phyloP scores from a whole-genome alignment of 1,140 invertebrate genomes.

The Bombus confusus region DNA sequence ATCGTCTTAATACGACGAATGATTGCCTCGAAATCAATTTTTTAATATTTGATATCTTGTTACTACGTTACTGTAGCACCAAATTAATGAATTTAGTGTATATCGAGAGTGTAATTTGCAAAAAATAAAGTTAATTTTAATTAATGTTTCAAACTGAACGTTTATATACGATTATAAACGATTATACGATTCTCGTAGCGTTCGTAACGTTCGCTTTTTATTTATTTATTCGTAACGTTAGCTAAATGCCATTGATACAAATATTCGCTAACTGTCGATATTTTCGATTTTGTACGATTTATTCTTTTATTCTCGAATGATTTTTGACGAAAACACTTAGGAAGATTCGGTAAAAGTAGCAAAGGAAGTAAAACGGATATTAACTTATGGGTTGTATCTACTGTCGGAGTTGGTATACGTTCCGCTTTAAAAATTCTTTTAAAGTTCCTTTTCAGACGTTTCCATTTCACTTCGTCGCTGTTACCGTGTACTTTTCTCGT shows the following conservation, averaged over 20 bases:
- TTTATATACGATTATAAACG: too few relatives aligned
- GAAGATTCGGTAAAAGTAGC: too few relatives aligned
- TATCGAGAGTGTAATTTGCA: too few relatives aligned
- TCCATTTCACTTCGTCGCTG: constrained; percentile 46
- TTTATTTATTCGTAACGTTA: too few relatives aligned
- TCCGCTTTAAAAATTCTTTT: constrained; percentile 49
- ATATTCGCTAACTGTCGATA: neutral
- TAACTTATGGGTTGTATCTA: neutral
- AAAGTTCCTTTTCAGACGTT: constrained; percentile 31
- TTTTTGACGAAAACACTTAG: neutral
- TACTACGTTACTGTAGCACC: too few relatives aligned
- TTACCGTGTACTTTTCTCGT: constrained; percentile 39
- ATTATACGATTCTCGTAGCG: too few relatives aligned
- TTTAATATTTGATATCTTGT: neutral
- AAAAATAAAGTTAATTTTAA: too few relatives aligned
- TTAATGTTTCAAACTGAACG: neutral
- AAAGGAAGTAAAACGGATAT: neutral
- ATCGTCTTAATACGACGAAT: too few relatives aligned
- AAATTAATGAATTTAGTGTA: too few relatives aligned
- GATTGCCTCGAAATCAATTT: too few relatives aligned
- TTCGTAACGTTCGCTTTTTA: too few relatives aligned
- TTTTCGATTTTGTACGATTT: neutral
- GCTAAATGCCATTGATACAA: neutral
- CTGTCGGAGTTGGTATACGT: neutral
- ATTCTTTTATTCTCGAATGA: neutral